phyloP scores from a whole-genome alignment of 1,140 invertebrate genomes.

The Orius laevigatus region DNA sequence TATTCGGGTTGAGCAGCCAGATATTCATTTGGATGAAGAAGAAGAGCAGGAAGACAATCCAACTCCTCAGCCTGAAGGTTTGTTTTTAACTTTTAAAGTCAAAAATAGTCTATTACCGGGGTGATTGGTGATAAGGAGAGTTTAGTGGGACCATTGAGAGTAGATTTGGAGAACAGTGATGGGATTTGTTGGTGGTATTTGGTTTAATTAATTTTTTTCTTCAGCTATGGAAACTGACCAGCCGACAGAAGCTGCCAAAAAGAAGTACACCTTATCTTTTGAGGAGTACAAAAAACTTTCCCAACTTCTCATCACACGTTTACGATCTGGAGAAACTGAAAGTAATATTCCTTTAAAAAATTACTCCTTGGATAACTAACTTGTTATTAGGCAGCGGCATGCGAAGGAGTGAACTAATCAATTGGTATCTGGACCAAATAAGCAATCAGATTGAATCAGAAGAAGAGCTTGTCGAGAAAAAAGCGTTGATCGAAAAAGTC shows the following conservation, averaged over 20 bases:
- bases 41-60: conserved; percentile 23
- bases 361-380: too few species aligned
- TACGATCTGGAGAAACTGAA: conserved; percentile 68
- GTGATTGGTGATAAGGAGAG: too few species aligned
- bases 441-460: conserved; percentile 69
- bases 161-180: neutral
- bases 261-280: conserved; percentile 79
- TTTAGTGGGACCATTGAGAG: too few species aligned
- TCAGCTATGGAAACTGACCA: conserved; percentile 9
- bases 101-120: too few species aligned
- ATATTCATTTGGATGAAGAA: conserved; percentile 64
- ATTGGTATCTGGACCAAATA: conserved; percentile 89
- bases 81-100: too few species aligned
- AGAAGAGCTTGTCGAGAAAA: conserved; percentile 77
- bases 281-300: conserved; percentile 89
- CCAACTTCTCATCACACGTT: conserved; percentile 77
- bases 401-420: conserved; percentile 65
- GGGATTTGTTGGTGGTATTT: neutral
- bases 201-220: neutral
- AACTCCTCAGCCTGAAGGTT: conserved; percentile 6
- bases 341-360: conserved; percentile 27
- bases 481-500: conserved; percentile 86
- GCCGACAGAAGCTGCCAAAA: conserved; percentile 35
- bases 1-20: conserved; percentile 92
- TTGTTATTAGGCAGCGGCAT: conserved; percentile 38